phyloP scores from a whole-genome alignment of 92 coral and sea anemone species.

The Zoanthus sansibaricus region DNA sequence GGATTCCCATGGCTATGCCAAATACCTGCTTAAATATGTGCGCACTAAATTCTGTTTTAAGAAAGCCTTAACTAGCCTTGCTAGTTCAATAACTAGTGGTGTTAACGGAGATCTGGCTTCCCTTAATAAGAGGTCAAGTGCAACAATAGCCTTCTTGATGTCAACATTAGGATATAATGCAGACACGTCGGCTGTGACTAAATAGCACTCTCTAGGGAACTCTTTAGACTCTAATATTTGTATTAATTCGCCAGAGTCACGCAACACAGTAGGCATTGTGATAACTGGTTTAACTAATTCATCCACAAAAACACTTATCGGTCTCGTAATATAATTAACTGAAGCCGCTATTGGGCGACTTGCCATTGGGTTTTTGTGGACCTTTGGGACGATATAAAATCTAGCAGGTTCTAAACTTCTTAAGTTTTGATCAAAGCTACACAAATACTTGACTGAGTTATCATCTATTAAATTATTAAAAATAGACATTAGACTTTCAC shows the following conservation, averaged over 20 bases:
- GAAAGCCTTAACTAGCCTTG: conserved; percentile 6
- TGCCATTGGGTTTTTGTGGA: not conserved
- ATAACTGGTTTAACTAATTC: not conserved
- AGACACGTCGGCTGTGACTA: not conserved
- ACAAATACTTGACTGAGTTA: conserved; percentile 4
- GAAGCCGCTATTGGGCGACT: not conserved
- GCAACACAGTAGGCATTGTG: conserved; percentile 9
- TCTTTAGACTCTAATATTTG: not conserved
- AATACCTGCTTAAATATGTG: not conserved
- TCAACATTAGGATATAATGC: not conserved
- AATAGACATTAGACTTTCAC: not conserved
- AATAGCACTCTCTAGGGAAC: conserved; percentile 4
- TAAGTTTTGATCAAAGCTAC: not conserved
- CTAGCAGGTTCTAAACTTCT: conserved; percentile 4
- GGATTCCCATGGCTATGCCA: conserved; percentile 13
- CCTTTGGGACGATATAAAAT: not conserved
- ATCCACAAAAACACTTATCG: not conserved
- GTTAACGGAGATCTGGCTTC: not conserved
- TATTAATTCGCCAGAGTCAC: not conserved
- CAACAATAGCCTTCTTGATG: conserved; percentile 7
- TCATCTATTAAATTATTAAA: not conserved
- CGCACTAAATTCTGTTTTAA: not conserved
- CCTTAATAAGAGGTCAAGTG: conserved; percentile 9
- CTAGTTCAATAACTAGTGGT: not conserved
- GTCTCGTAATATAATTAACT: not conserved